Evolutionary conservation across 2,888 invertebrate genomes (phyloP), one percentile per base, ranked within the genome.

Genomic region (Cataglyphis albicans): DNA sequence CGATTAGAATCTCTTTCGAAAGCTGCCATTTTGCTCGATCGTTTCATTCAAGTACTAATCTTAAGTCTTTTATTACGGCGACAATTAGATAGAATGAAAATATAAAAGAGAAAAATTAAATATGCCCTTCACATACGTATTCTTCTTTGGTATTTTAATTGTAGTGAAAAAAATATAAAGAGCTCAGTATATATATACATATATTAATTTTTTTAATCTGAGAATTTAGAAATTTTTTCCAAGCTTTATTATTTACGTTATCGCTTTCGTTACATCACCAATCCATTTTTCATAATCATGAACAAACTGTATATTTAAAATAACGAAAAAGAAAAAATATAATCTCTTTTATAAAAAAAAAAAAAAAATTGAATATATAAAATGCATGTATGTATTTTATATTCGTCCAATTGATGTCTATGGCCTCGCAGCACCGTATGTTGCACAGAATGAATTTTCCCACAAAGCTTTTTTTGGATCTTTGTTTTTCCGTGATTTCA

Each of bases 1-100:
- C 70, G 70, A 78, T 78, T 59, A 70, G 70, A 70, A 70, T 80
- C 70, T 70, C 70, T 80, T 44, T 80, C 70, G 32, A 70, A 78
- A 59, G 57, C 70, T 25, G 57, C 44, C 25, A 70, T 70, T 70
- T 70, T 21, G 41, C 9, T 29, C 57, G 29, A 2, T n/a, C 35
- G 74, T 35, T 48, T 63, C 63, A 32, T 21, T 67, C 12, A 10
- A 57, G 15, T 41, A 6, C 29, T 15, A n/a, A 25, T 76, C 76
- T 67, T 67, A 57, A 76, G 15, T 55, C 29, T 67, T 65, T 57
- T 38, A 18, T 21, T 38, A 18, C 12, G 10, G 25, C 3, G 65
- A 75, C 35, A 59, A 65, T 52, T 52, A 38, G 29, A 48, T 48
- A 52, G 52, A 75, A 25, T 25, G 21, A 38, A 75, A 25, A 52